phyloP scores from a whole-genome alignment of 30 jellyfish, hydroid and myxozoan species.

The Sanderia malayensis region DNA sequence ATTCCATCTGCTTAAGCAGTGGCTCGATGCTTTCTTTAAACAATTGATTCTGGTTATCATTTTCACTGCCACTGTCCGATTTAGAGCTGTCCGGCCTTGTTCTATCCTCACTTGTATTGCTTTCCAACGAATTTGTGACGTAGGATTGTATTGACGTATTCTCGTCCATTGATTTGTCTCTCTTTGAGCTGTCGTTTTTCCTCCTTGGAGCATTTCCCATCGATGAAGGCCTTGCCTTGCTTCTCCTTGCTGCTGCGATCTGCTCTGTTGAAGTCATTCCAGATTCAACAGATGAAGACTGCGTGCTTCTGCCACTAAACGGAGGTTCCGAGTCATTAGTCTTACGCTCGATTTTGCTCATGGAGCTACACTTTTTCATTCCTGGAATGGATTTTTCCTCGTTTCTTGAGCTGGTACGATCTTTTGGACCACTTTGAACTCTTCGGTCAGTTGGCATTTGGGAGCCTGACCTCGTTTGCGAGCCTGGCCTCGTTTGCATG shows the following conservation, averaged over 20 bases:
- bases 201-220: background rate
- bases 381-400: background rate
- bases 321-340: slow-evolving; percentile 9
- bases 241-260: background rate
- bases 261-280: background rate
- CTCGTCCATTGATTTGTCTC: background rate
- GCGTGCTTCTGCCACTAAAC: background rate
- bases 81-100: slow-evolving; percentile 4
- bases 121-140: background rate
- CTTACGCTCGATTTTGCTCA: slow-evolving; percentile 33
- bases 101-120: background rate
- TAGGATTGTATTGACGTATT: background rate
- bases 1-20: slow-evolving; percentile 79
- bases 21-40: slow-evolving; percentile 66
- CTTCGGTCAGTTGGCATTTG: too few relatives aligned
- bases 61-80: slow-evolving; percentile 17
- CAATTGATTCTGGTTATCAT: slow-evolving; percentile 7
- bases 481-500: slow-evolving; percentile 2
- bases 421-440: slow-evolving; percentile 92
- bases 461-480: slow-evolving; percentile 11
- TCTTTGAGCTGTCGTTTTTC: background rate
- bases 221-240: slow-evolving; percentile 2
- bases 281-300: background rate
- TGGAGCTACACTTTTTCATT: slow-evolving; percentile 46
- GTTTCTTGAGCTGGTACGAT: slow-evolving; percentile 43